Percentiles rank a stretch among this genome's conserved stretches.
Evolutionary conservation across 1,140 invertebrate species (phyloP).

Genomic region (Bombus polaris): DNA sequence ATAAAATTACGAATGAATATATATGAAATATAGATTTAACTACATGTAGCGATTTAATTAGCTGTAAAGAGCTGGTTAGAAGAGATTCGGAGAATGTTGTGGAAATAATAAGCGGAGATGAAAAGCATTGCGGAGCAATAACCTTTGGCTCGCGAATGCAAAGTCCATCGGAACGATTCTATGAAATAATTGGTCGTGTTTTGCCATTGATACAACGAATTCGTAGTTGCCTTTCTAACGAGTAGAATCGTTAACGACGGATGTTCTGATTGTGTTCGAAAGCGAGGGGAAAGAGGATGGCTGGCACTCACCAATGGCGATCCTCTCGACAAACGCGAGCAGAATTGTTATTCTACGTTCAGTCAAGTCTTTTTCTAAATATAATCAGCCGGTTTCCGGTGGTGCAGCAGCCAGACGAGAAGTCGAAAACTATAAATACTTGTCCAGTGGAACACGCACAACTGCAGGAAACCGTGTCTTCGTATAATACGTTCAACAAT

Average conservation of each 20-base stretch:
- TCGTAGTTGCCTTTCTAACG: conserved; percentile 25
- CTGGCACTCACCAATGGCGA: conserved; percentile 38
- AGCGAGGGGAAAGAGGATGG: not conserved
- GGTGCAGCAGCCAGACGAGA: conserved; percentile 41
- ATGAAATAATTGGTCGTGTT: not conserved
- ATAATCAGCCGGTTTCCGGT: conserved; percentile 69
- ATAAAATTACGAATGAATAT: too few relatives aligned
- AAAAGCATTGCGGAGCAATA: not conserved
- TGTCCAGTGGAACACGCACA: conserved; percentile 45
- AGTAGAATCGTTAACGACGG: conserved; percentile 8
- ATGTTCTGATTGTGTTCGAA: not conserved
- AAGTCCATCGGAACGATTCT: not conserved
- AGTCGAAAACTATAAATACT: conserved; percentile 65
- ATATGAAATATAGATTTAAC: too few relatives aligned
- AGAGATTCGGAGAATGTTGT: not conserved
- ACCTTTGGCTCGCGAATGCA: not conserved
- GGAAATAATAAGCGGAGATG: not conserved
- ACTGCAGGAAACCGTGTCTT: conserved; percentile 41
- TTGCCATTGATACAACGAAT: not conserved
- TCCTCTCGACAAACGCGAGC: conserved; percentile 14
- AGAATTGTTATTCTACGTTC: conserved; percentile 60
- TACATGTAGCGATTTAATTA: too few relatives aligned
- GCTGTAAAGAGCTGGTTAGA: not conserved
- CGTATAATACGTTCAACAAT: conserved; percentile 38
- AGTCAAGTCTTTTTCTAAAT: conserved; percentile 67